phyloP scores from a whole-genome alignment of 2,113 vertebrate genomes.

The Halcyon malimbica region DNA sequence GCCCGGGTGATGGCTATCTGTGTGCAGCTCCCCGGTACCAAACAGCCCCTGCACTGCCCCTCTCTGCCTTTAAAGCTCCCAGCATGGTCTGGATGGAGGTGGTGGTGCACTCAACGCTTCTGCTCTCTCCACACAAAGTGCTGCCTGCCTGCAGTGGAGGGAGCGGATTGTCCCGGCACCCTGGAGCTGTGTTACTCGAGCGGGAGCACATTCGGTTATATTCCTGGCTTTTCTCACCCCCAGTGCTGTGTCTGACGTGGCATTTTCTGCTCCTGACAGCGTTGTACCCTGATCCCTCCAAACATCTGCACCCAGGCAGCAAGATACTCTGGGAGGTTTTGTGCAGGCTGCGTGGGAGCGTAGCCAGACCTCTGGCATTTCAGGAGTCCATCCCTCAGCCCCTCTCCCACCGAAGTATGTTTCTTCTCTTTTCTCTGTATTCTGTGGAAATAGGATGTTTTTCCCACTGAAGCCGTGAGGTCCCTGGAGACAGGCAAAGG shows the following conservation, averaged over 20 bases:
- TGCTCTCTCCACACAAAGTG: accelerated
- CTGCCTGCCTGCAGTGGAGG: not conserved
- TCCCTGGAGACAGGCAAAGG: not conserved
- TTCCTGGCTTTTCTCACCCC: not conserved
- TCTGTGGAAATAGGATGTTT: not conserved
- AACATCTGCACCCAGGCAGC: not conserved
- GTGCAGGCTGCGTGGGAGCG: not conserved
- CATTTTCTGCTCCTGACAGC: not conserved
- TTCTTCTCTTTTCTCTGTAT: not conserved
- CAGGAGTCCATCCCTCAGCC: not conserved
- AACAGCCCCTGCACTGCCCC: not conserved
- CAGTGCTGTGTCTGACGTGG: accelerated
- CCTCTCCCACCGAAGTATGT: not conserved
- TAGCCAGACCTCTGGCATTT: not conserved
- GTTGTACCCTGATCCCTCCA: not conserved
- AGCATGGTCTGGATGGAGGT: not conserved
- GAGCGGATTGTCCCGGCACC: accelerated
- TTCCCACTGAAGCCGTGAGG: not conserved
- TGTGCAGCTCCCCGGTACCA: not conserved
- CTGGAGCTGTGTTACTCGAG: not conserved
- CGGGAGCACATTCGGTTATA: not conserved
- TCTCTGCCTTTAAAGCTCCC: not conserved
- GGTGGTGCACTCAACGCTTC: not conserved
- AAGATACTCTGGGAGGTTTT: not conserved
- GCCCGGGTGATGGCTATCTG: not conserved